Evolutionary conservation across 1,140 invertebrate species (phyloP).

Genomic region (Drosophila tsacasi): DNA sequence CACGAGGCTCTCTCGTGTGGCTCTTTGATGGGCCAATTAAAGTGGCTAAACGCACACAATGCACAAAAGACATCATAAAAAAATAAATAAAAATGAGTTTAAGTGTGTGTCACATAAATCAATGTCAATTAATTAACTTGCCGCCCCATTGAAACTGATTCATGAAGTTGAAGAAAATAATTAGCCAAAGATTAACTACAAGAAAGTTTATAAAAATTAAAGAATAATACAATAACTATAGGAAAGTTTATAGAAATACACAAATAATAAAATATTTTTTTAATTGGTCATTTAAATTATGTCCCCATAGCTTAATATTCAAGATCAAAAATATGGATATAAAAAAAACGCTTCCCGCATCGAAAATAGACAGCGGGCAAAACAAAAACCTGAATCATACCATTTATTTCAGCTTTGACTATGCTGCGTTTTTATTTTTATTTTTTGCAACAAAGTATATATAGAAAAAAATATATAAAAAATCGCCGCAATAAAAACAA

Average conservation of each 20-base stretch:
- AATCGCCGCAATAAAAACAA: slow-evolving; percentile 38
- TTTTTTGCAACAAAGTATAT: slow-evolving; percentile 42
- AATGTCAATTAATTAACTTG: slow-evolving; percentile 57
- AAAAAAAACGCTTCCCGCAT: slow-evolving; percentile 8
- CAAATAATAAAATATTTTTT: background rate
- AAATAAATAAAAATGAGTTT: slow-evolving; percentile 37
- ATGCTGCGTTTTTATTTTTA: slow-evolving; percentile 25
- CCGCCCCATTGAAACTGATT: slow-evolving; percentile 57
- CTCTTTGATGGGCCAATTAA: slow-evolving; percentile 47
- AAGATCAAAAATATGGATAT: slow-evolving; percentile 32
- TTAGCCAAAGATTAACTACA: slow-evolving; percentile 3
- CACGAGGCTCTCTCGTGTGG: slow-evolving; percentile 21
- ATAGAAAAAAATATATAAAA: slow-evolving; percentile 21
- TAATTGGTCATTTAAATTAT: slow-evolving; percentile 19
- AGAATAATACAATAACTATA: too few species aligned
- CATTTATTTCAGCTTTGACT: slow-evolving; percentile 48
- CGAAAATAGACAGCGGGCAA: slow-evolving; percentile 23
- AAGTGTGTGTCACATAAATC: slow-evolving; percentile 59
- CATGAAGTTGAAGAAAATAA: slow-evolving; percentile 27
- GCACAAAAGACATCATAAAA: slow-evolving; percentile 42
- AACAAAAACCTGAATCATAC: slow-evolving; percentile 57
- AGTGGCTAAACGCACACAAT: slow-evolving; percentile 47
- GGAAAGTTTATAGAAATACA: background rate
- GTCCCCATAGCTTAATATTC: slow-evolving; percentile 1
- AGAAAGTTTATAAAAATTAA: background rate